Evolutionary conservation across 1,140 invertebrate genomes (phyloP), one percentile per base, ranked within the genome.

Genomic region (Drosophila micromelanica): DNA sequence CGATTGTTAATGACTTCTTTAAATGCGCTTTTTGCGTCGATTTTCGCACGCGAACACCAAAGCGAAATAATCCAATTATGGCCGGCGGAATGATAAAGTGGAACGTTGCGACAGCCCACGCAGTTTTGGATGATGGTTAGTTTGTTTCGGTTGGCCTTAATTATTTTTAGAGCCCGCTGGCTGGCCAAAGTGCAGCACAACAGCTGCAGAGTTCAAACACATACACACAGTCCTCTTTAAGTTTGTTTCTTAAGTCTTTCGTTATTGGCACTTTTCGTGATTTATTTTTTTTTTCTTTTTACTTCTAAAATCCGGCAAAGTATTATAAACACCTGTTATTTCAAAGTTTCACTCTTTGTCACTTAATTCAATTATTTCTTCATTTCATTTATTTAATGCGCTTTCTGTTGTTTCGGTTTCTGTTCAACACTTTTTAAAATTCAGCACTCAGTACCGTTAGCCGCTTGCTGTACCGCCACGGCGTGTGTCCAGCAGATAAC

Each of bases 401-500:
- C 52, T 63, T 63, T 35, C 27, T 57, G 17, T 12, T 13, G 12
- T 6, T 17, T 6, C 13, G n/a, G 30, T 64, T 38, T 38, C 42
- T 55, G 20, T 17, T 63, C 12, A 30, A 60, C 54, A 64, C 60
- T 40, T 48, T 48, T 35, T 1, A 48, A 62, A 9, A 35, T 13
- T n/a, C 11, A 60, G 42, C 13, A 48, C n/a, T 12, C 27, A 49
- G 49, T 87, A 80, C 73, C 69, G 67, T 78, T 73, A 80, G 63
- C 75, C 71, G 73, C 70, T 56, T 65, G 71, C 73, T 74, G 79
- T 82, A 91, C 81, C 90, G 71, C 42, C 70, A 69, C 85, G 81
- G 77, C 73, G 73, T 78, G 73, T 87, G 81, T 86, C 85, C 90
- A 84, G 80, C 85, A 78, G 84, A 80, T 86, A 80, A 91, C 90